These are phyloP conservation scores for Urocolius indicus DNA, from an alignment of 2,113 vertebrate genomes.

Conservation along the genomic window DNA sequence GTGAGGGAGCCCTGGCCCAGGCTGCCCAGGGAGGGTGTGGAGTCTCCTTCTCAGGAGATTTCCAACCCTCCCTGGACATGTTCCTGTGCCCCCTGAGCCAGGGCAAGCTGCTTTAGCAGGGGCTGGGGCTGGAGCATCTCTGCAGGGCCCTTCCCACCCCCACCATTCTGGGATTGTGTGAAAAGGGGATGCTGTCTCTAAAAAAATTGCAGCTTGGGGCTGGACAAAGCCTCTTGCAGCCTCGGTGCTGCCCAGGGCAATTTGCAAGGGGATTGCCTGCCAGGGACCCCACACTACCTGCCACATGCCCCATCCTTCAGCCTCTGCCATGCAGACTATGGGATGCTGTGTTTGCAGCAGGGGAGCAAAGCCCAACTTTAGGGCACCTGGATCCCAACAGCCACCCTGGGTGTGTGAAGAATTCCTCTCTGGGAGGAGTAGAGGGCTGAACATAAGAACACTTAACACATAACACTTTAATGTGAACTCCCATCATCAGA, in stretches of 20 bases:
- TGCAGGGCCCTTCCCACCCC: no score
- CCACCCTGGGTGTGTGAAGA: background rate
- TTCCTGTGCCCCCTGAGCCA: no score
- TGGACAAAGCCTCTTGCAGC: fast-evolving
- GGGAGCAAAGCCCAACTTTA: background rate
- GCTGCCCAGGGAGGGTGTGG: no score
- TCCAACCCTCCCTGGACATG: no score
- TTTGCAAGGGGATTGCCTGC: fast-evolving
- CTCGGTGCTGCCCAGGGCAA: background rate
- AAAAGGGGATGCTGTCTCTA: background rate
- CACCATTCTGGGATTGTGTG: no score
- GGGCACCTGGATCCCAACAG: background rate
- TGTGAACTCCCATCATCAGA: background rate
- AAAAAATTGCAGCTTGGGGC: background rate
- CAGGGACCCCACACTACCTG: background rate
- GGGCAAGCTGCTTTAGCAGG: no score
- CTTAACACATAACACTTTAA: background rate
- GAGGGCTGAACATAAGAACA: background rate
- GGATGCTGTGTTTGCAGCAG: background rate
- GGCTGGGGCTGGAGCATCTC: no score
- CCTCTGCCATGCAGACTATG: fast-evolving
- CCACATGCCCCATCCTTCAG: background rate
- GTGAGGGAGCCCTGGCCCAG: no score
- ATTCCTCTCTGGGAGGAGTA: background rate
- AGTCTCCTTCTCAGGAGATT: no score